These are phyloP conservation scores for Aythya baeri DNA, from an alignment of 2,113 vertebrate species.

Conservation along the genomic window DNA sequence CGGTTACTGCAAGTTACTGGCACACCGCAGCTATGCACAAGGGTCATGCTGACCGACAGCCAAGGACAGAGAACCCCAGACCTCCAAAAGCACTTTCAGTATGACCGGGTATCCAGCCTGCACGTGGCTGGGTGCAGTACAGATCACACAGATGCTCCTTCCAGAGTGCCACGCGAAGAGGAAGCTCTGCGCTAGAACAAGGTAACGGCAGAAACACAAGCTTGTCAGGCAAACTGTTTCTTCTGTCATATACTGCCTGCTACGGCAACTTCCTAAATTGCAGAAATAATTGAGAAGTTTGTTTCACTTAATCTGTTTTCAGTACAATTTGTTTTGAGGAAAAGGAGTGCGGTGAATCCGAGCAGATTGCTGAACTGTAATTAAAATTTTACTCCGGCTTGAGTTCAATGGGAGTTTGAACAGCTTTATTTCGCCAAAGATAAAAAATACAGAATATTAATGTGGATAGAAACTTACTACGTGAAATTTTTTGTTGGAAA, in stretches of 20 bases:
- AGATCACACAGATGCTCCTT: neutral
- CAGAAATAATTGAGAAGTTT: neutral
- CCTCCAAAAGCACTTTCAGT: neutral
- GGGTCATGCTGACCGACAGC: neutral
- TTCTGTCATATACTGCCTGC: neutral
- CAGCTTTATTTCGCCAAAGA: slow-evolving; percentile 26
- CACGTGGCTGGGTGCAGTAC: rapidly evolving
- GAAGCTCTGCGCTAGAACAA: no score
- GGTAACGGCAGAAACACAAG: neutral
- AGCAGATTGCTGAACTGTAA: neutral
- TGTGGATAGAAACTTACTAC: neutral
- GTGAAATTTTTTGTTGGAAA: neutral
- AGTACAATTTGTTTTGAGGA: neutral
- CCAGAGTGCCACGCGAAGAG: neutral
- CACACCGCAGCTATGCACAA: rapidly evolving
- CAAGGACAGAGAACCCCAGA: neutral
- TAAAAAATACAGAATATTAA: neutral
- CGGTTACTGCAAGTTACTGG: rapidly evolving
- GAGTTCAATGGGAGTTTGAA: neutral
- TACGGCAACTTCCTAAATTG: neutral
- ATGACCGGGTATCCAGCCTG: rapidly evolving
- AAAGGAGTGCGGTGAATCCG: neutral
- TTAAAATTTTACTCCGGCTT: neutral
- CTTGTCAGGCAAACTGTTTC: neutral
- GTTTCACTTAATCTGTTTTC: neutral